A percentile compares a stretch with the other conserved stretches of the same genome.
Evolutionary conservation across 2,113 vertebrate genomes (phyloP).

Genomic region (Lucifuga dentata): DNA sequence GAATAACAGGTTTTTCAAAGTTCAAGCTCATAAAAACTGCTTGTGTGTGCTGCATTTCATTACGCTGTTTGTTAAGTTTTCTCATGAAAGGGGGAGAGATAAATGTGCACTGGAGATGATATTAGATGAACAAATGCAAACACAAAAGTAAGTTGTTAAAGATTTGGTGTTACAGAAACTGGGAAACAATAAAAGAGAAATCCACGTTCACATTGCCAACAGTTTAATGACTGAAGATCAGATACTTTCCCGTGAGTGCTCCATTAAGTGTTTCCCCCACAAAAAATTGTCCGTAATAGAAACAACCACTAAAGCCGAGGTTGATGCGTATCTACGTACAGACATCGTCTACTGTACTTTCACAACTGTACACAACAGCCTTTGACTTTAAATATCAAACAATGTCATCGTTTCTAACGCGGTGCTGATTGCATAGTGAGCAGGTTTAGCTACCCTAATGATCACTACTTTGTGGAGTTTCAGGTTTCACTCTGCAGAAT

Average conservation of each 20-base stretch:
- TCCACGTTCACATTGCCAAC: slow-evolving; percentile 22
- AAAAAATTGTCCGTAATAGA: slow-evolving; percentile 3
- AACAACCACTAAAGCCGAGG: slow-evolving; percentile 24
- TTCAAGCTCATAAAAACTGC: slow-evolving; percentile 50
- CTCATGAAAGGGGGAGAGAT: slow-evolving; percentile 44
- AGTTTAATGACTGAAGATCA: slow-evolving; percentile 42
- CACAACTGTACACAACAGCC: slow-evolving; percentile 49
- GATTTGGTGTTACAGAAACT: slow-evolving; percentile 3
- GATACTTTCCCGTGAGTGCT: slow-evolving; percentile 28
- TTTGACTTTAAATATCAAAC: slow-evolving; percentile 49
- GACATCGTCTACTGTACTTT: slow-evolving; percentile 54
- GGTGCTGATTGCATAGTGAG: slow-evolving; percentile 68
- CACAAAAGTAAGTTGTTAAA: slow-evolving; percentile 53
- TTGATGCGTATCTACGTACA: slow-evolving; percentile 61
- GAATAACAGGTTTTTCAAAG: slow-evolving; percentile 43
- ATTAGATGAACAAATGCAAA: slow-evolving; percentile 27
- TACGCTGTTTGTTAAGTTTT: slow-evolving; percentile 47
- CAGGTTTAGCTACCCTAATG: slow-evolving; percentile 32
- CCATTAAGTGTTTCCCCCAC: slow-evolving; percentile 16
- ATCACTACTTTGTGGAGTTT: slow-evolving; percentile 28
- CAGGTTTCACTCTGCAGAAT: neutral
- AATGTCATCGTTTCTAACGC: slow-evolving; percentile 38
- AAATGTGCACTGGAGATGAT: slow-evolving; percentile 51
- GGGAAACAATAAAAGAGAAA: slow-evolving; percentile 5
- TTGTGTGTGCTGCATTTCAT: slow-evolving; percentile 12